Evolutionary conservation across 2,888 invertebrate species (phyloP).

Genomic region (Dichetophora obliterata): DNA sequence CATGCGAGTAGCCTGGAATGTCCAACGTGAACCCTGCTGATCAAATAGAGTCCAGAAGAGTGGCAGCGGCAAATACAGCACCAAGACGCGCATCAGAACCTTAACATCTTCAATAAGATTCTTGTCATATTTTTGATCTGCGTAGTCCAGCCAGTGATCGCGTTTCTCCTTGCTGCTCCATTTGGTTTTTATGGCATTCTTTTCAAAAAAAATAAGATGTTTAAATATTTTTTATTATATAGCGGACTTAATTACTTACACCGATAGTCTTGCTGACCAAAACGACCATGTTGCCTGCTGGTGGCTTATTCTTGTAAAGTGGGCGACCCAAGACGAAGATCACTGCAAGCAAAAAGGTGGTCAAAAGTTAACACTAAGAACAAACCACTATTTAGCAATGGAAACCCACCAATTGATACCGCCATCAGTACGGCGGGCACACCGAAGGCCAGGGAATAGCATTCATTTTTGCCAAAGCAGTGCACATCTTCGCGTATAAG

Average conservation of each 20-base stretch:
- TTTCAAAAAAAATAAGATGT: conserved; percentile 36
- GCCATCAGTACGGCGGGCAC: conserved; percentile 82
- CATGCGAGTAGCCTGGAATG: conserved; percentile 92
- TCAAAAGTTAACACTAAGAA: background rate
- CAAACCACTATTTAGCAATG: background rate
- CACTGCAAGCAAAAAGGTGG: conserved; percentile 71
- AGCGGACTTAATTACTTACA: conserved; percentile 71
- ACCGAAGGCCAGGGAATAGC: conserved; percentile 82
- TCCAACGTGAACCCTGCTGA: conserved; percentile 94
- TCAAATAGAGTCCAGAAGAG: conserved; percentile 96
- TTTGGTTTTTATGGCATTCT: conserved; percentile 72
- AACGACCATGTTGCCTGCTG: conserved; percentile 78
- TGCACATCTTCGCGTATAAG: conserved; percentile 77
- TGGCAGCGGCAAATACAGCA: conserved; percentile 87
- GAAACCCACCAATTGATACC: conserved; percentile 75
- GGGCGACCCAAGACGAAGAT: conserved; percentile 79
- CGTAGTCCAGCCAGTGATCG: conserved; percentile 90
- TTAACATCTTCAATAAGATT: conserved; percentile 79
- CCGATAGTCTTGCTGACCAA: conserved; percentile 76
- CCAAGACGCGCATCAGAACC: conserved; percentile 80
- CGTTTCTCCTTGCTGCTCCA: conserved; percentile 64
- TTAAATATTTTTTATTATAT: background rate
- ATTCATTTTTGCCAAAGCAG: conserved; percentile 77
- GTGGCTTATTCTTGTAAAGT: conserved; percentile 76
- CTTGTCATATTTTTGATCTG: conserved; percentile 79